Base-by-base conservation (phyloP, 2,888 invertebrate genomes). In the Amphipyra berbera region DNA sequence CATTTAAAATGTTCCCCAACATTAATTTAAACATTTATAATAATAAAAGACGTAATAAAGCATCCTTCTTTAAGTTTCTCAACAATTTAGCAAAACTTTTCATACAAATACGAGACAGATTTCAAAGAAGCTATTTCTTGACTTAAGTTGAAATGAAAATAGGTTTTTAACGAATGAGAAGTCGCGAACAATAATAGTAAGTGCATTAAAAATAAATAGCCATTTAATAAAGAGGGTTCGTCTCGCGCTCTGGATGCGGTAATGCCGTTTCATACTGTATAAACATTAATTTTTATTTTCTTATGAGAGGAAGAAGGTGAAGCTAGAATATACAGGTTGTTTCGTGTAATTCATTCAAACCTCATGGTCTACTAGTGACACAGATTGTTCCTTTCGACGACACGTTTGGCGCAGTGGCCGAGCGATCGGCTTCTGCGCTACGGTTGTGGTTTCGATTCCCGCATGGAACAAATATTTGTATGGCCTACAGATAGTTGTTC, bases 191-290 rank as follows among this genome's bases (percentile, higher is more conserved):
- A 76, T 78, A 68, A 66, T 52, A 64, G 66, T 76, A 68, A 79
- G 73, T 74, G 81, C 73, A 68, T 81, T 79, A 73, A 81, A 79
- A 67, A 73, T 76, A 65, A 79, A 78, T 63, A 66, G 69, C 57
- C 41, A 61, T 66, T 64, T 55, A 61, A 79, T 78, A 79, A 68
- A 75, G 69, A 63, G 73, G 60, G 37, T 42, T 40, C 48, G 50
- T 33, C 40, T 55, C 44, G 45, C 41, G 2, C 41, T 44, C 21
- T 21, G 50, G 10, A 27, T 14, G 56, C 42, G 8, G 40, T 57
- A 46, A 40, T 40, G 65, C 45, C 14, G 52, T 4, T 64, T 61
- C 49, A 62, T 7, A 62, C 55, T 52, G 50, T 45, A 49, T 21
- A 12, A 14, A 37, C 7, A 21, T 49, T 38, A n/a, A 27, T 45